Conservation (phyloP, 2,113 vertebrate species). For the Trochalopteron elliotii region DNA sequence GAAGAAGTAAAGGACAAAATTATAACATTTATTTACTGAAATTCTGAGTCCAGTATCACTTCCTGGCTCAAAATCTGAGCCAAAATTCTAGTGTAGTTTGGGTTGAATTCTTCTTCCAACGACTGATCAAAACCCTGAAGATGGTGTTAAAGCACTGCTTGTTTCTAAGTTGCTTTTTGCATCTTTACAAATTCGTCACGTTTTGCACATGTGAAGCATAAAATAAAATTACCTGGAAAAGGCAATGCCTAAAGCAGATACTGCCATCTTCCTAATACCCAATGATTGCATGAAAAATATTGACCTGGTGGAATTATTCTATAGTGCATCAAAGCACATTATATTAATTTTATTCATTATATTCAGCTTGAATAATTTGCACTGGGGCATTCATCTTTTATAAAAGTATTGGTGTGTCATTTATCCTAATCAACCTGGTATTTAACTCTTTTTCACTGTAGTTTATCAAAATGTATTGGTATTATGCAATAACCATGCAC, state of each 20-base stretch:
- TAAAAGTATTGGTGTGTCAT: conserved; percentile 34
- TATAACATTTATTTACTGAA: background rate
- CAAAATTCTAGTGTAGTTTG: background rate
- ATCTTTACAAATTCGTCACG: background rate
- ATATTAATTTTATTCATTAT: background rate
- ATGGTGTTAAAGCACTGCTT: background rate
- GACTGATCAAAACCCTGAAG: background rate
- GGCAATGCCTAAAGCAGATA: background rate
- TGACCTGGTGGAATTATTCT: background rate
- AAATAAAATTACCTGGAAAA: background rate
- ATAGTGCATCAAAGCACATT: conserved; percentile 14
- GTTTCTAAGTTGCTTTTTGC: background rate
- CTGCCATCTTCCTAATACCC: background rate
- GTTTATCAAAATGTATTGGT: conserved; percentile 18
- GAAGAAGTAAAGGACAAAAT: background rate
- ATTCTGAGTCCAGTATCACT: background rate
- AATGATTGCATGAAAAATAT: background rate
- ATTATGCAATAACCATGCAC: conserved; percentile 1
- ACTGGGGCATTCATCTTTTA: conserved; percentile 43
- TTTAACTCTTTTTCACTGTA: background rate
- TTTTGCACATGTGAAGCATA: background rate
- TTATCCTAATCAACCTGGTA: conserved; percentile 53
- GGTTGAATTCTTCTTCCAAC: background rate
- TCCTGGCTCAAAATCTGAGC: background rate
- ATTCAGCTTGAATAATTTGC: conserved; percentile 28